Percentiles rank a stretch among this genome's conserved stretches.
Evolutionary conservation across 1,140 invertebrate genomes (phyloP).

Genomic region (Pseudomyrmex cubaensis): DNA sequence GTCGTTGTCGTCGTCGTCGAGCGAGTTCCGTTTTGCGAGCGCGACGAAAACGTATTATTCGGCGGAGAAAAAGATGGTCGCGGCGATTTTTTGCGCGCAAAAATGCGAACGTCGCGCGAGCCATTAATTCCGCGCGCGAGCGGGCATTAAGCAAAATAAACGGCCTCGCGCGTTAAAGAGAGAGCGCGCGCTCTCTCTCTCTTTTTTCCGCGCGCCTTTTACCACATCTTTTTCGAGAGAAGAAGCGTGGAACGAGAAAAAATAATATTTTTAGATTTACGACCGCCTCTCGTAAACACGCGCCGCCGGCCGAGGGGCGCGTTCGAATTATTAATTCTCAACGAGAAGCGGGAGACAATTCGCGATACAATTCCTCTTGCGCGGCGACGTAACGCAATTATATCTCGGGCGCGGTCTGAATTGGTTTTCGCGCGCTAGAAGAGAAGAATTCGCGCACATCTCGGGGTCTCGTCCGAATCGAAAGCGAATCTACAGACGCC

Average conservation of each 20-base stretch:
- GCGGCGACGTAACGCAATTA: constrained; percentile 40
- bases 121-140: constrained; percentile 32
- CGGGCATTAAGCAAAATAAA: constrained; percentile 51
- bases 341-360: constrained; percentile 9
- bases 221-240: too few relatives aligned
- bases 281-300: constrained; percentile 19
- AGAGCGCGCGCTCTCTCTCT: neutral
- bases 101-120: constrained; percentile 40
- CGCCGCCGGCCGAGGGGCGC: neutral
- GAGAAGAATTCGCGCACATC: neutral
- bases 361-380: constrained; percentile 49
- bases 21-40: neutral
- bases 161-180: neutral
- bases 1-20: too few relatives aligned
- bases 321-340: constrained; percentile 57
- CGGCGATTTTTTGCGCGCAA: neutral
- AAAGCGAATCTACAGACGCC: too few relatives aligned
- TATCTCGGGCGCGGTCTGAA: constrained; percentile 32
- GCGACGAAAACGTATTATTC: neutral
- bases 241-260: constrained; percentile 6
- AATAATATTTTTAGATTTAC: constrained; percentile 51
- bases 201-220: too few relatives aligned
- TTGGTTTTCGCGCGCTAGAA: constrained; percentile 16
- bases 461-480: too few relatives aligned
- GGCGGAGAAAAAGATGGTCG: constrained; percentile 3